Base-by-base conservation (phyloP, 2,888 invertebrate genomes). In the Pseudococcus jackbeardsleyi region DNA sequence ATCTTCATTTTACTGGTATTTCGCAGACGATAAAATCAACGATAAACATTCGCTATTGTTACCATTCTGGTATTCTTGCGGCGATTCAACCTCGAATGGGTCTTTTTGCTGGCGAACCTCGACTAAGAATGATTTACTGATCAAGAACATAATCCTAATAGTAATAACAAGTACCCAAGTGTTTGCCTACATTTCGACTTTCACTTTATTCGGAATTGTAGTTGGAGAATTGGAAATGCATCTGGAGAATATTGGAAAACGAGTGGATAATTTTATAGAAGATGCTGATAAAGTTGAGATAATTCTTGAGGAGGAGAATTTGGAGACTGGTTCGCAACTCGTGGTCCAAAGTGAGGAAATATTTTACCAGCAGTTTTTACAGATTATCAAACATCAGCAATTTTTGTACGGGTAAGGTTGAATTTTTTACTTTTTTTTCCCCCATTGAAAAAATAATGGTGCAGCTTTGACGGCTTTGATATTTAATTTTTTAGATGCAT, bases 21-120 rank as follows among this genome's bases (percentile, higher is more conserved):
- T 42, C n/a, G 3, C 17, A 8, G 68, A 68, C 0, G 68, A 68
- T 26, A 12, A 68, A 79, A 42, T 8, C n/a, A 42, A 5, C 8
- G 79, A 79, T 15, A 79, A 79, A 17, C 33, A 17, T 17, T 79
- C 79, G 0, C n/a, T 79, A 11, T 26, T 79, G 39, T 17, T 39
- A 42, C 79, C 79, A 42, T 79, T 42, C 17, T 79, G 79, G 79
- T 79, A n/a, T 42, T 79, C 79, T n/a, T 79, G 79, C 42, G 79
- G 79, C 6, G 42, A 79, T 39, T 42, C 8, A 3, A 42, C n/a
- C 6, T 26, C n/a, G 12, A 79, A 39, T 6, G 17, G 79, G n/a
- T 15, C 5, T 2, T 12, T 79, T 42, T 79, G 79, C n/a, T 79
- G 79, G 79, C 2, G 4, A 42, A 42, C 42, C 7, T 42, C n/a